Conservation (phyloP, 92 coral and sea anemone genomes). For the Hydrozoanthus gracilis region DNA sequence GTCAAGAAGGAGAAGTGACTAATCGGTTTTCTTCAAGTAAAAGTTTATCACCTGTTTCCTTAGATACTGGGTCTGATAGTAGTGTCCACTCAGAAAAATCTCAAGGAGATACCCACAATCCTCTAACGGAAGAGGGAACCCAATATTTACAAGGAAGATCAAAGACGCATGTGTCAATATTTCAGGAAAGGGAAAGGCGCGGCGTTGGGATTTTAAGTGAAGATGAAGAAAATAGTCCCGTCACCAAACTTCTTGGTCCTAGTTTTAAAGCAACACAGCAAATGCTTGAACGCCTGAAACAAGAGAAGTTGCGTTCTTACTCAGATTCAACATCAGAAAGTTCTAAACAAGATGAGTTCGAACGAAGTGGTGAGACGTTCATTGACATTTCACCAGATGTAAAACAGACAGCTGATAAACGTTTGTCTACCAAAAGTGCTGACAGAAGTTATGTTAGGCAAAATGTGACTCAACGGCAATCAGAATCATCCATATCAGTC, state of each 20-base stretch:
- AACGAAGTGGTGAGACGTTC: not conserved
- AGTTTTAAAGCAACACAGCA: slow-evolving; percentile 91
- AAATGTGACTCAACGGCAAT: not conserved
- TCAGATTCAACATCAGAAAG: slow-evolving; percentile 51
- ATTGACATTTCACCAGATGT: not conserved
- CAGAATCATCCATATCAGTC: slow-evolving; percentile 5
- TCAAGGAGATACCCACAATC: not conserved
- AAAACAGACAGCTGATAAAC: not conserved
- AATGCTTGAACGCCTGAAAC: slow-evolving; percentile 74
- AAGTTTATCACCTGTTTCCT: not conserved
- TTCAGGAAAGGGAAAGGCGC: slow-evolving; percentile 33
- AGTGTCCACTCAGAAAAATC: not conserved
- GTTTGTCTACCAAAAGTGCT: not conserved
- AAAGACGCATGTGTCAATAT: slow-evolving; percentile 22
- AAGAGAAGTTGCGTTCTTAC: slow-evolving; percentile 65
- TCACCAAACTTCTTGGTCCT: slow-evolving; percentile 95
- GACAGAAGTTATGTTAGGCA: slow-evolving; percentile 7
- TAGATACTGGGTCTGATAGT: slow-evolving; percentile 14
- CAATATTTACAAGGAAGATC: not conserved
- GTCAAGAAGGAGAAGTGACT: slow-evolving; percentile 9
- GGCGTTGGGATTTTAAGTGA: slow-evolving; percentile 69
- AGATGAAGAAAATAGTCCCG: slow-evolving; percentile 88
- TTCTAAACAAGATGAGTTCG: slow-evolving; percentile 30
- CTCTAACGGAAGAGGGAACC: not conserved
- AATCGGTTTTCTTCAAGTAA: slow-evolving; percentile 21